phyloP scores from a whole-genome alignment of 2,113 vertebrate species.

The Thamnophis sirtalis region DNA sequence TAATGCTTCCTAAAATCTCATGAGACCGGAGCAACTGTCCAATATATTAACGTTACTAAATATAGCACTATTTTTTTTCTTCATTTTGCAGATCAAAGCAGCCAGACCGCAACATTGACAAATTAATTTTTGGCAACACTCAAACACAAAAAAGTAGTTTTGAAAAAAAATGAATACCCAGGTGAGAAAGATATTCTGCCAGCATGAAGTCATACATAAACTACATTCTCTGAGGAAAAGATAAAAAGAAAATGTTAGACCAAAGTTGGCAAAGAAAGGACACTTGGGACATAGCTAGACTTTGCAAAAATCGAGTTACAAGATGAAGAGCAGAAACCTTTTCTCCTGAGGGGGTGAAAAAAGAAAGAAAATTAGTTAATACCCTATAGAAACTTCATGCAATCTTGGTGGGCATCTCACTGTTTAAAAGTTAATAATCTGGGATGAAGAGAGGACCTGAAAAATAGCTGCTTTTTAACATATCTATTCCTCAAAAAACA shows the following conservation, averaged over 20 bases:
- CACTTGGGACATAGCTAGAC: background rate
- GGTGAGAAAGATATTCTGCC: background rate
- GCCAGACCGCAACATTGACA: background rate
- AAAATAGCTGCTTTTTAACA: background rate
- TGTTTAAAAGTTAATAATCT: background rate
- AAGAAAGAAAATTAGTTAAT: background rate
- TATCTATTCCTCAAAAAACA: background rate
- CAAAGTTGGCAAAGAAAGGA: background rate
- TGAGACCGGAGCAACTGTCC: too few species aligned
- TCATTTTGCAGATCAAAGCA: background rate
- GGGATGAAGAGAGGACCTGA: background rate
- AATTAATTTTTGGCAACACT: background rate
- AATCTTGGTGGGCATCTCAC: background rate
- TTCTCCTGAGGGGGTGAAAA: too few species aligned
- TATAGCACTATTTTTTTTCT: background rate
- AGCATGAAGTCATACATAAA: background rate
- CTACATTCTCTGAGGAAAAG: background rate
- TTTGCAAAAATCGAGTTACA: background rate
- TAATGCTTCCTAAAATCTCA: background rate
- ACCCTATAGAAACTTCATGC: background rate
- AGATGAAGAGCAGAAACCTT: background rate
- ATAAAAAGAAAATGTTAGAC: background rate
- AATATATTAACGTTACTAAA: background rate
- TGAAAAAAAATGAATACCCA: background rate
- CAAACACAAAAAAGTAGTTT: background rate